Evolutionary conservation across 2,888 invertebrate genomes (phyloP).

Genomic region (Acleris literana): DNA sequence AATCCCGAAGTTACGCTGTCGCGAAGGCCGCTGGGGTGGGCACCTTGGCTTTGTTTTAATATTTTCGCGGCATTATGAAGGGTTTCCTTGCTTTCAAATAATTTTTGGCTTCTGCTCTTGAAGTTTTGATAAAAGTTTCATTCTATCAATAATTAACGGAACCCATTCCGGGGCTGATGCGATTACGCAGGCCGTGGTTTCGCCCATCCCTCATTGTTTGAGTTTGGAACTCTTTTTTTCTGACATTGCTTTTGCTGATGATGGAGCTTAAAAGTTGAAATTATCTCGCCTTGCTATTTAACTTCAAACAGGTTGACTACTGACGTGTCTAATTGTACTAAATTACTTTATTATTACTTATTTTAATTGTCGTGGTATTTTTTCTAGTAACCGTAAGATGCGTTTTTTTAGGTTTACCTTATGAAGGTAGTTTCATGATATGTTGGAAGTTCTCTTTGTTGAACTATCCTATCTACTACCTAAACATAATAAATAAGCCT

Average conservation of each 20-base stretch:
- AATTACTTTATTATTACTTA: no score
- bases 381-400: not conserved
- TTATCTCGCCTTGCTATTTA: no score
- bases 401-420: not conserved
- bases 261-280: constrained; percentile 3
- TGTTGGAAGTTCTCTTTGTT: not conserved
- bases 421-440: not conserved
- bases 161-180: constrained; percentile 77
- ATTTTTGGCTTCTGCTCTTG: constrained; percentile 82
- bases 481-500: no score
- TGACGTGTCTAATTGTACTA: no score
- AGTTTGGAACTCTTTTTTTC: constrained; percentile 31
- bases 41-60: constrained; percentile 84
- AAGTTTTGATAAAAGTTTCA: constrained; percentile 84
- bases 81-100: constrained; percentile 83
- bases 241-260: constrained; percentile 27
- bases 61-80: constrained; percentile 83
- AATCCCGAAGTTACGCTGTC: constrained; percentile 61
- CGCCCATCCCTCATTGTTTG: constrained; percentile 42
- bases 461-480: no score
- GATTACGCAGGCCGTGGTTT: constrained; percentile 77
- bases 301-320: no score
- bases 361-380: no score
- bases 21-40: constrained; percentile 71
- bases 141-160: constrained; percentile 84